These are phyloP conservation scores for Omphaloscelis lunosa DNA, from an alignment of 2,888 invertebrate genomes.

Conservation along the genomic window DNA sequence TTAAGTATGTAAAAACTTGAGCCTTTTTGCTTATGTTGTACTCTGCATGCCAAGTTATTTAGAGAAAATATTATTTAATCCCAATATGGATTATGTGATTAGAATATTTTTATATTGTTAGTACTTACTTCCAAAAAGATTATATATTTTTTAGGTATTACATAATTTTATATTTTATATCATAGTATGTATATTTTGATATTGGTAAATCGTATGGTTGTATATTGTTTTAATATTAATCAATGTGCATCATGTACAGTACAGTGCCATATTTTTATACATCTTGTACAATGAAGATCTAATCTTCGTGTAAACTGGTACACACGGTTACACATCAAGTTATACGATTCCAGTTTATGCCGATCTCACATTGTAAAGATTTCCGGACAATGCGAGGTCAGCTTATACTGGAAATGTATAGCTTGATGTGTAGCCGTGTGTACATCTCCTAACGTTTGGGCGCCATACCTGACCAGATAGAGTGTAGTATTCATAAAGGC, in stretches of 20 bases:
- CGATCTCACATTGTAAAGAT: too few species aligned
- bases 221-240: background rate
- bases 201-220: background rate
- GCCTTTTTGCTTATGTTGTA: background rate
- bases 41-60: background rate
- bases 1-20: background rate
- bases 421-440: too few species aligned
- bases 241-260: background rate
- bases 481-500: background rate
- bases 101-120: slow-evolving; percentile 11
- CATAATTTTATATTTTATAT: too few species aligned
- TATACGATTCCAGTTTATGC: too few species aligned
- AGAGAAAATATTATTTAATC: background rate
- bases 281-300: background rate
- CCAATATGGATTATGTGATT: too few species aligned
- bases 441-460: background rate
- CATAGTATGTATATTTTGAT: slow-evolving; percentile 18
- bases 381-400: too few species aligned
- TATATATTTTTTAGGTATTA: too few species aligned
- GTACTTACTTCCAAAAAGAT: background rate
- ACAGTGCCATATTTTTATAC: background rate
- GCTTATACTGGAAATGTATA: too few species aligned
- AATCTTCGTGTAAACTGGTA: background rate
- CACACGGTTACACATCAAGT: too few species aligned
- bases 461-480: background rate